phyloP scores from a whole-genome alignment of 2,113 vertebrate species.

The Pholis gunnellus region DNA sequence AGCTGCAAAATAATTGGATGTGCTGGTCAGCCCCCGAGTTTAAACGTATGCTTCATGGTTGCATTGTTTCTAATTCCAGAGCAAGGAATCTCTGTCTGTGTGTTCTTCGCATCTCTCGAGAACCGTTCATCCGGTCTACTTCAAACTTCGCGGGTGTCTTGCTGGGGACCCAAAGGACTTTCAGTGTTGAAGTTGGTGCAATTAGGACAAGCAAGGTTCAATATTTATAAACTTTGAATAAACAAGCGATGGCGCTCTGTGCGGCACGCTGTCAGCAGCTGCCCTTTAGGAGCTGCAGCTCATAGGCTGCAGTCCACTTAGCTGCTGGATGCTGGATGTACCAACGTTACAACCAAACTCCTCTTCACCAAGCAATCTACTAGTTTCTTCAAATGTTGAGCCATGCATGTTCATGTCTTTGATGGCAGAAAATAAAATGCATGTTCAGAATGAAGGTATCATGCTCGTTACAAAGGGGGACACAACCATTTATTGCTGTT shows the following conservation, averaged over 20 bases:
- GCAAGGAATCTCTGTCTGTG: not conserved
- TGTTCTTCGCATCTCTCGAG: not conserved
- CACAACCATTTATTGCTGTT: not conserved
- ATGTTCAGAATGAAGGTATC: not conserved
- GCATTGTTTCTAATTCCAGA: not conserved
- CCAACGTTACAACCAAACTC: not conserved
- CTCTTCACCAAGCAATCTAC: not conserved
- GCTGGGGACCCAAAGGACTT: not conserved
- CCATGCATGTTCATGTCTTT: not conserved
- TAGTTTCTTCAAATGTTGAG: not conserved
- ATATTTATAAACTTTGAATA: not conserved
- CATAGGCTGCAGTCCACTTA: not conserved
- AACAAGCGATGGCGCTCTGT: not conserved
- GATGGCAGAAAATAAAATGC: not conserved
- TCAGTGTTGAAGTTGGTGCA: not conserved
- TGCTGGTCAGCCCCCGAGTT: not conserved
- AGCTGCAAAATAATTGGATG: not conserved
- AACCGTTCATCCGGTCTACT: not conserved
- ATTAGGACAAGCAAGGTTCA: not conserved
- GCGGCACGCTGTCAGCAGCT: not conserved
- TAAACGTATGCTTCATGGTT: not conserved
- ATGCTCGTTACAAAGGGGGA: too few relatives aligned
- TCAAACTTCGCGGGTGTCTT: not conserved
- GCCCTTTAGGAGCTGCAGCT: not conserved
- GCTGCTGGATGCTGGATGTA: not conserved